Conservation (phyloP, 2,888 invertebrate genomes). For the Drosophila helvetica region DNA sequence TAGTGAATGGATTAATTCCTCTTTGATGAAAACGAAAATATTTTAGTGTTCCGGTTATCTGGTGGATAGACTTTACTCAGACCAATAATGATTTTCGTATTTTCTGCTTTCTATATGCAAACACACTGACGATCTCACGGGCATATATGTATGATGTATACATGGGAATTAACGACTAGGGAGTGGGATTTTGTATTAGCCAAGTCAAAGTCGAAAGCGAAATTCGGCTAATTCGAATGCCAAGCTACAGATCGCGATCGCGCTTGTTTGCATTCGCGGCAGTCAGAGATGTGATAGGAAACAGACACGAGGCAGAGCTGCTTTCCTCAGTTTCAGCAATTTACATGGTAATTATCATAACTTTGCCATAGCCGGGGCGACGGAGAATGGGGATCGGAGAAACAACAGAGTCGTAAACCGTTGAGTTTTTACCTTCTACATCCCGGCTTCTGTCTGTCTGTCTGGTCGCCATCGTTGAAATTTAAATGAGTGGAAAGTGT, state of each 20-base stretch:
- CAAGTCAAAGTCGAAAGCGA: conserved; percentile 50
- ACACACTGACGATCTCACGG: neutral
- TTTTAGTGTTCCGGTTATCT: neutral
- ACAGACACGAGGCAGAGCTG: conserved; percentile 38
- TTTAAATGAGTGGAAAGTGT: conserved; percentile 80
- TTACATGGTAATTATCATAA: conserved; percentile 78
- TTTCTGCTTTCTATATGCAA: conserved; percentile 8
- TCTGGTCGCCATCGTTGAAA: conserved; percentile 60
- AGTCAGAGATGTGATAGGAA: conserved; percentile 36
- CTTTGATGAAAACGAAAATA: conserved; percentile 2
- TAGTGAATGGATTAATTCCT: too few relatives aligned
- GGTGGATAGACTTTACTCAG: neutral
- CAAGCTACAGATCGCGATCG: conserved; percentile 45
- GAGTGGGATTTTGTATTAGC: conserved; percentile 14
- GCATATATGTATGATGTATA: conserved; percentile 11
- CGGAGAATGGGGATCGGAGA: conserved; percentile 5
- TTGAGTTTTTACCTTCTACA: conserved; percentile 50
- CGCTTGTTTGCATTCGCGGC: conserved; percentile 21
- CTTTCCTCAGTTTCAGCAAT: conserved; percentile 65
- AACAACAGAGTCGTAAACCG: conserved; percentile 45
- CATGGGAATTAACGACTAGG: conserved; percentile 27
- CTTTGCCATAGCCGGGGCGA: conserved; percentile 51
- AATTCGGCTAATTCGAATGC: conserved; percentile 60
- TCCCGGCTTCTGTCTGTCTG: conserved; percentile 21
- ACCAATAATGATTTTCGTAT: neutral